Conservation (phyloP, 2,113 vertebrate genomes). For the Ophthalmolycus amberensis region DNA sequence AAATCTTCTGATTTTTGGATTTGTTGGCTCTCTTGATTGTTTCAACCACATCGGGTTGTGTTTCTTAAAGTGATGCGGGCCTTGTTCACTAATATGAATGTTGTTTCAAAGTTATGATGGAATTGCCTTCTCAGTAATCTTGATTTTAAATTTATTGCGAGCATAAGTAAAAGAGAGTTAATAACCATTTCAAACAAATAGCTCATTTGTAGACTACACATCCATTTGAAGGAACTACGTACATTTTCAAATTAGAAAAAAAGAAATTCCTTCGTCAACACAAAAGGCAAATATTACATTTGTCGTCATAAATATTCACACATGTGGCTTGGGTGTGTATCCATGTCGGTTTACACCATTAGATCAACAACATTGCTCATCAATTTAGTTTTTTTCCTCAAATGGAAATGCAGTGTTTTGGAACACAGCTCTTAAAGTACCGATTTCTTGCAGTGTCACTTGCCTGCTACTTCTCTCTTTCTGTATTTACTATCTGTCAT, state of each 20-base stretch:
- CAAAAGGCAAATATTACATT: not conserved
- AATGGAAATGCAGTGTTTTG: constrained; percentile 12
- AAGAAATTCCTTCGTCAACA: not conserved
- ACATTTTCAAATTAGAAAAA: not conserved
- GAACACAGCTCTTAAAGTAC: constrained; percentile 11
- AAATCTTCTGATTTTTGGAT: not conserved
- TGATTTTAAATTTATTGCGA: not conserved
- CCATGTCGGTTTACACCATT: not conserved
- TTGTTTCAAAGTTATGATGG: constrained; percentile 22
- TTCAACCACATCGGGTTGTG: constrained; percentile 13
- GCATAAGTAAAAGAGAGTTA: not conserved
- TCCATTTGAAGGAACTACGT: not conserved
- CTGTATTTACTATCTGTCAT: constrained; percentile 52
- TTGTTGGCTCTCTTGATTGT: constrained; percentile 22
- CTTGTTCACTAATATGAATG: constrained; percentile 55
- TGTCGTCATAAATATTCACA: not conserved
- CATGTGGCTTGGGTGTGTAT: not conserved
- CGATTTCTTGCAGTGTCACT: constrained; percentile 10
- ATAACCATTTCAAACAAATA: constrained; percentile 2
- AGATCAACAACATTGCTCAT: not conserved
- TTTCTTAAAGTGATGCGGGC: constrained; percentile 15
- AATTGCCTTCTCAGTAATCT: constrained; percentile 44
- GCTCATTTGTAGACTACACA: not conserved
- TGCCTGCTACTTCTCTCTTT: constrained; percentile 53
- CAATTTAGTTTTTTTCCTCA: not conserved